Conservation (phyloP, 1,140 invertebrate genomes). For the Linepithema humile region DNA sequence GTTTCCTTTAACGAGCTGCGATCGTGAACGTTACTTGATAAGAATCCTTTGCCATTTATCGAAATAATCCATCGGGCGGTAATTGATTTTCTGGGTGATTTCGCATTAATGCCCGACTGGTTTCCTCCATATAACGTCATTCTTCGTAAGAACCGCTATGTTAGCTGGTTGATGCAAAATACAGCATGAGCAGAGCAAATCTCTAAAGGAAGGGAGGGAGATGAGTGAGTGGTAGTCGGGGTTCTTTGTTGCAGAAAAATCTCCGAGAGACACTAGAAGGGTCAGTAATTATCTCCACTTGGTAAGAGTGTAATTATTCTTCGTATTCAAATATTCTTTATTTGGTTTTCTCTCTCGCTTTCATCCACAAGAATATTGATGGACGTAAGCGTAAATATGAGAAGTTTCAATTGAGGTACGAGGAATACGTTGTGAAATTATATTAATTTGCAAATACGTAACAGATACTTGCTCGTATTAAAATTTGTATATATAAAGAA, state of each 20-base stretch:
- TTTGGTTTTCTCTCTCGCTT: background rate
- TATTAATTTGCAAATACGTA: background rate
- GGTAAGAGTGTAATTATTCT: slow-evolving; percentile 21
- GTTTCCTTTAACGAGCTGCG: background rate
- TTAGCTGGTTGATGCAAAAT: slow-evolving; percentile 12
- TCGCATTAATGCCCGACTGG: slow-evolving; percentile 12
- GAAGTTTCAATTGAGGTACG: background rate
- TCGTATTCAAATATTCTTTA: slow-evolving; percentile 1
- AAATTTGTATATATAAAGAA: background rate
- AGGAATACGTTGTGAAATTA: background rate
- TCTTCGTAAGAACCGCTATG: background rate
- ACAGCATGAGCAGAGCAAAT: slow-evolving; percentile 18
- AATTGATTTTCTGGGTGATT: slow-evolving; percentile 42
- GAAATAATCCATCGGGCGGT: slow-evolving; percentile 8
- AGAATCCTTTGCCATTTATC: background rate
- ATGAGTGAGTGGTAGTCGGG: background rate
- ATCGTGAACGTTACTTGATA: background rate
- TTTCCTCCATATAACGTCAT: background rate
- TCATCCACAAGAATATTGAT: background rate
- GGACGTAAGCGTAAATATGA: background rate
- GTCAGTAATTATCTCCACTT: slow-evolving; percentile 17
- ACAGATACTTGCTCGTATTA: background rate
- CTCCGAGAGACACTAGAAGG: background rate
- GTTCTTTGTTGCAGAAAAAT: slow-evolving; percentile 1
- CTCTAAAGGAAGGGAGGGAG: background rate